These are phyloP conservation scores for Psylliodes chrysocephalus DNA, from an alignment of 2,888 invertebrate species.

Conservation along the genomic window DNA sequence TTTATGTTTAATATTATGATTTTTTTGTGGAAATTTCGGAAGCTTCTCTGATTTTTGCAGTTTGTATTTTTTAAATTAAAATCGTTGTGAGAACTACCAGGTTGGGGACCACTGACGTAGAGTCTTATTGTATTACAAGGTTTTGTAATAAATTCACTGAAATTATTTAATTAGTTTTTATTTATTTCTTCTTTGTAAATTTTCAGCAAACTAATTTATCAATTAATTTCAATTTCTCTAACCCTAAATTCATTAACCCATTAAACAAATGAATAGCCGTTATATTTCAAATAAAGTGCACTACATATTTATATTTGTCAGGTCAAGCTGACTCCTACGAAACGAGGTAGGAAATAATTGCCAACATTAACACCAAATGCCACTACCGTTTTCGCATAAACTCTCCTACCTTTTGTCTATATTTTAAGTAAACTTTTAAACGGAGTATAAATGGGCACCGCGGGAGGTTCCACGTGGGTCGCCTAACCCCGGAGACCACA, in stretches of 20 bases:
- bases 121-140: too few species aligned
- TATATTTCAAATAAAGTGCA: slow-evolving; percentile 8
- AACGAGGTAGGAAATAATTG: slow-evolving; percentile 27
- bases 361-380: slow-evolving; percentile 20
- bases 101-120: too few species aligned
- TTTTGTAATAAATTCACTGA: too few species aligned
- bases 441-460: slow-evolving; percentile 39
- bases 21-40: too few species aligned
- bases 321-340: slow-evolving; percentile 13
- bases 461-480: slow-evolving; percentile 55
- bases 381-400: slow-evolving; percentile 32
- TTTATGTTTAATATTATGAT: too few species aligned
- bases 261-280: neutral
- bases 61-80: too few species aligned
- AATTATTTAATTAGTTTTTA: too few species aligned
- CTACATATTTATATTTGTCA: slow-evolving; percentile 17
- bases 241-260: slow-evolving; percentile 1
- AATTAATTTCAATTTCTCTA: slow-evolving; percentile 3
- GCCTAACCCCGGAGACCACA: slow-evolving; percentile 58
- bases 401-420: slow-evolving; percentile 27
- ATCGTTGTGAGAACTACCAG: too few species aligned
- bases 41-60: too few species aligned
- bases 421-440: slow-evolving; percentile 39
- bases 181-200: too few species aligned
- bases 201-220: too few species aligned